Evolutionary conservation across 2,797 vertebrate genomes (phyloP), one percentile per base, ranked within the genome.

Genomic region (Limnodromus scolopaceus): DNA sequence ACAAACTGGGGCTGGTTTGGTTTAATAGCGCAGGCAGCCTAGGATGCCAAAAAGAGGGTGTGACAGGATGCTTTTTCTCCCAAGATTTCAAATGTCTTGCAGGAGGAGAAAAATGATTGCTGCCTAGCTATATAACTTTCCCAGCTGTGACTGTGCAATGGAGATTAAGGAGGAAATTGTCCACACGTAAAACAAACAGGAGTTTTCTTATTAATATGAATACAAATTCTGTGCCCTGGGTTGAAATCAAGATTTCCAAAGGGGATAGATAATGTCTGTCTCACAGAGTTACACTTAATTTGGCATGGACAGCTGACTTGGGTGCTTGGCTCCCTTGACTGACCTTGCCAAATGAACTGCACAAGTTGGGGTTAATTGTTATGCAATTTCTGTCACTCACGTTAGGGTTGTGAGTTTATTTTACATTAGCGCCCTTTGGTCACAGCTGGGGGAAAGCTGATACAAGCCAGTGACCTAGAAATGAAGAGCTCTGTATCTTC

Each of bases 381-480:
- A 20, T 82, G 46, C 48, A 69, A 30, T 46, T 78, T 49, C 55
- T 90, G 39, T 65, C n/a, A 48, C 32, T 75, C 45, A 20, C 0
- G 0, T 28, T 32, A 48, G 20, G 54, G 54, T 82, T 25, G 0
- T 16, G 72, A n/a, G 54, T 76, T 90, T 66, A 53, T 96, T 95
- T 93, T 51, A 51, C 36, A 11, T 81, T 46, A 72, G 27, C 0
- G 0, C 71, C 54, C 86, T 85, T 66, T 45, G 77, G 61, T 88
- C 69, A 60, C 51, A 57, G 87, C 20, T 66, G 83, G 88, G 83
- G 32, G 43, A 84, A 87, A 84, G 76, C 41, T 85, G 79, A 65
- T 81, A 71, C 6, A 30, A 92, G 49, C 46, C 84, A 43, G 3
- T 90, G 93, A 90, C 85, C 92, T 55, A 87, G 80, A 92, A 95